Conservation (phyloP, 2,113 vertebrate genomes). For the Chascanopsetta lugubris region DNA sequence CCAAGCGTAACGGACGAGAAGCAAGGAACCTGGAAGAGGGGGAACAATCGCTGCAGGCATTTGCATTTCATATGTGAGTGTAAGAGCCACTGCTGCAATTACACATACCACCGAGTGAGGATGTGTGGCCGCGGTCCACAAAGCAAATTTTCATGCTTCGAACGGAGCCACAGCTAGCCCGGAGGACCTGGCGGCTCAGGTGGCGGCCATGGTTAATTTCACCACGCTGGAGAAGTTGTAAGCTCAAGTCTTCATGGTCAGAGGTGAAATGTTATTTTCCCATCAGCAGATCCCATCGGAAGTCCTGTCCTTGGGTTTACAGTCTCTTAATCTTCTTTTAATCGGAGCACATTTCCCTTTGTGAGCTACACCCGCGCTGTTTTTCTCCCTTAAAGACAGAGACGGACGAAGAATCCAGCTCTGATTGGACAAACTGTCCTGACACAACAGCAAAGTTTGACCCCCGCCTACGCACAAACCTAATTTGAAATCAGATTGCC, state of each 20-base stretch:
- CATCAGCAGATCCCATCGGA: slow-evolving; percentile 39
- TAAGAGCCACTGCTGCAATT: slow-evolving; percentile 66
- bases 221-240: slow-evolving; percentile 56
- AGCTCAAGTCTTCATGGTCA: slow-evolving; percentile 54
- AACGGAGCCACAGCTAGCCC: slow-evolving; percentile 60
- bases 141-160: slow-evolving; percentile 66
- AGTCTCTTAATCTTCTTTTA: slow-evolving; percentile 56
- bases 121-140: slow-evolving; percentile 67
- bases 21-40: slow-evolving; percentile 69
- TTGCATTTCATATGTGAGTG: slow-evolving; percentile 66
- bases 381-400: slow-evolving; percentile 18
- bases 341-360: slow-evolving; percentile 22
- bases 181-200: slow-evolving; percentile 65
- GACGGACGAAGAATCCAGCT: slow-evolving; percentile 27
- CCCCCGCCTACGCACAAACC: slow-evolving; percentile 79
- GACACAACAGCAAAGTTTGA: slow-evolving; percentile 76
- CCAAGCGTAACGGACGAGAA: slow-evolving; percentile 69
- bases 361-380: slow-evolving; percentile 2
- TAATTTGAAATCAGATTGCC: slow-evolving; percentile 84
- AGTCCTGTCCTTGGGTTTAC: slow-evolving; percentile 49
- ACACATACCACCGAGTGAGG: slow-evolving; percentile 66
- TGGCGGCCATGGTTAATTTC: slow-evolving; percentile 64
- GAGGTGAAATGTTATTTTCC: slow-evolving; percentile 49
- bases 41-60: slow-evolving; percentile 70
- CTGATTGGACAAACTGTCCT: slow-evolving; percentile 57